Evolutionary conservation across 2,888 invertebrate genomes (phyloP).

Genomic region (Crematogaster levior): DNA sequence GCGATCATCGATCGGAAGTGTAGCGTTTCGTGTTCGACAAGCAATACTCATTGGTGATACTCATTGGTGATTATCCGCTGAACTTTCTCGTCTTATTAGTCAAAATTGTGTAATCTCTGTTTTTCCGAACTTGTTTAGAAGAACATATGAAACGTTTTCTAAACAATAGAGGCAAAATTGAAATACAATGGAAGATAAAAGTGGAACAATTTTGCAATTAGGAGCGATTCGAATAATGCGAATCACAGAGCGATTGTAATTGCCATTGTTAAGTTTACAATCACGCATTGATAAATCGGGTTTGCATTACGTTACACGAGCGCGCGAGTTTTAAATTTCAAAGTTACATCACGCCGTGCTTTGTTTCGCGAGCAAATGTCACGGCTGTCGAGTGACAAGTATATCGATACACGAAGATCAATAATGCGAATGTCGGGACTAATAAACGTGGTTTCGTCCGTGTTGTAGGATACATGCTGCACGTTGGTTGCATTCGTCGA

Average conservation of each 20-base stretch:
- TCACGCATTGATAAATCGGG: background rate
- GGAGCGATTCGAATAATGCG: background rate
- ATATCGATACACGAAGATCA: slow-evolving; percentile 68
- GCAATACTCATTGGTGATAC: slow-evolving; percentile 14
- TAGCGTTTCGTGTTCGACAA: background rate
- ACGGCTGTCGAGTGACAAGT: background rate
- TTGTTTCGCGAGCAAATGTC: background rate
- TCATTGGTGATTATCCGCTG: slow-evolving; percentile 16
- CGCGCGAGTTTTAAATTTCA: background rate
- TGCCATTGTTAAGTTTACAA: background rate
- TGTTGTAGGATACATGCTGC: slow-evolving; percentile 45
- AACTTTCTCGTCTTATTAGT: slow-evolving; percentile 23
- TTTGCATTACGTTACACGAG: background rate
- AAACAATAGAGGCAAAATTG: background rate
- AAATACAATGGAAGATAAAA: background rate
- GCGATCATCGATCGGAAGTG: slow-evolving; percentile 3
- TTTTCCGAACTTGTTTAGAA: background rate
- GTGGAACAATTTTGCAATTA: background rate
- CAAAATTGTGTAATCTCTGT: background rate
- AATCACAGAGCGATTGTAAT: slow-evolving; percentile 10
- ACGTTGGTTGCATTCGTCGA: slow-evolving; percentile 45
- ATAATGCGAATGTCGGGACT: slow-evolving; percentile 52
- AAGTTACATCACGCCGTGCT: background rate
- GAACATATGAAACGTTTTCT: background rate
- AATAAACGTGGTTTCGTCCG: slow-evolving; percentile 13